Evolutionary conservation across 2,113 vertebrate species (phyloP), one percentile per base, ranked within the genome.

Genomic region (Artemisiospiza belli): DNA sequence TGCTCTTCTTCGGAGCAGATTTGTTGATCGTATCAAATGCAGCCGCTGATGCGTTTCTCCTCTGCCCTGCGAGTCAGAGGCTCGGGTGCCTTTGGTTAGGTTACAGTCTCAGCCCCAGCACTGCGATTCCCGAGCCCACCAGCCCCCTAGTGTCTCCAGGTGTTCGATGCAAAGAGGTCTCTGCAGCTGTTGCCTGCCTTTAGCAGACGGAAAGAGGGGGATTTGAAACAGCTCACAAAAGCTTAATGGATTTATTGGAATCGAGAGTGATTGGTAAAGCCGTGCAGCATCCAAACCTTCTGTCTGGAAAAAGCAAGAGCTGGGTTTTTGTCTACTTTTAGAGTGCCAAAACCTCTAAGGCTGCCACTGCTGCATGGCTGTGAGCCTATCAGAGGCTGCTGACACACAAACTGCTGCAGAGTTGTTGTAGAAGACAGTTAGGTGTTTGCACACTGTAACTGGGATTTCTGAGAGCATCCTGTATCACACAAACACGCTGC

Each of bases 71-170:
- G 39, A 75, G 69, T 83, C 69, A 39, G 69, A 94, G 72, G 83
- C 83, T 83, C 49, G 33, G 75, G 66, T 10, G 51, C 7, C 3
- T 93, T 95, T 86, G 58, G 41, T 83, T 85, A 82, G 87, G 46
- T 89, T 76, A 12, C 69, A 12, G 35, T 22, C 66, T 47, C 47
- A 62, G 73, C 43, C 27, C 28, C 73, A 59, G 87, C 43, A 1
- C n/a, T 51, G 6, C 0, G 1, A 44, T 89, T 72, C 67, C 72
- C 57, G 20, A 94, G 55, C 68, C 18, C 12, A 77, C 35, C 5
- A 31, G 82, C 94, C 88, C 88, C 84, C 88, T 92, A 96, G 95
- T 82, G 88, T 93, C 75, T 81, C 49, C 25, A 95, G 54, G 11
- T 33, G 14, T 87, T 87, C 68, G 46, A 62, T 94, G 92, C 86